Evolutionary conservation across 2,113 vertebrate genomes (phyloP), one percentile per base, ranked within the genome.

Genomic region (Platycercus adscitus): DNA sequence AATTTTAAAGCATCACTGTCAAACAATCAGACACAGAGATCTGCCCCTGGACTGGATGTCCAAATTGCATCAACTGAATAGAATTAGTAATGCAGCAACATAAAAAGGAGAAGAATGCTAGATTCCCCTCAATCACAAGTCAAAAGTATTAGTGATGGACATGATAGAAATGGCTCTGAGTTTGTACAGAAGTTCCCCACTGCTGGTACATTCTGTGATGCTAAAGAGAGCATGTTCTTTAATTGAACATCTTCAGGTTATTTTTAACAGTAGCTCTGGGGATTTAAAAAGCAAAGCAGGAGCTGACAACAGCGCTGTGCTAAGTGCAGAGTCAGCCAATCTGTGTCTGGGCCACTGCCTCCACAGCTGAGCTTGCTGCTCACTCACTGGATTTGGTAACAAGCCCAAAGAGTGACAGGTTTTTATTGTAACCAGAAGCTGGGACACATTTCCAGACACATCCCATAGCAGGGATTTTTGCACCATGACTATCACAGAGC

Each of bases 281-380:
- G 50, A 9, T 55, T 50, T 35, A 31, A 41, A 44, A 83, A 44
- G 1, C 31, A 37, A 65, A 56, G 11, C 37, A 58, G 60, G 35
- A 23, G 0, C 31, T 15, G 10, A 26, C 50, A 19, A 0, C 1
- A 18, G 41, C 4, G 24, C 33, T 41, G 11, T 15, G 18, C 25
- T 41, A 20, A 15, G 12, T 73, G 65, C 52, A 46, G 47, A 7
- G 16, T 35, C 17, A 20, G 9, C 21, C 81, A 47, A 31, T 2
- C 56, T 35, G 33, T 4, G 6, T 35, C 56, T 58, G 33, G 56
- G 56, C 56, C 21, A 3, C 56, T 58, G 56, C 18, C 25, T 24
- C 28, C 26, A 23, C 1, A 9, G n/a, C 55, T 41, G 11, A 19
- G 4, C 87, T 35, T 14, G 53, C 8, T 20, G 28, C 58, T 72